These are phyloP conservation scores for Ashinkailepas kermadecensis DNA, from an alignment of 2,888 invertebrate species.

Conservation along the genomic window DNA sequence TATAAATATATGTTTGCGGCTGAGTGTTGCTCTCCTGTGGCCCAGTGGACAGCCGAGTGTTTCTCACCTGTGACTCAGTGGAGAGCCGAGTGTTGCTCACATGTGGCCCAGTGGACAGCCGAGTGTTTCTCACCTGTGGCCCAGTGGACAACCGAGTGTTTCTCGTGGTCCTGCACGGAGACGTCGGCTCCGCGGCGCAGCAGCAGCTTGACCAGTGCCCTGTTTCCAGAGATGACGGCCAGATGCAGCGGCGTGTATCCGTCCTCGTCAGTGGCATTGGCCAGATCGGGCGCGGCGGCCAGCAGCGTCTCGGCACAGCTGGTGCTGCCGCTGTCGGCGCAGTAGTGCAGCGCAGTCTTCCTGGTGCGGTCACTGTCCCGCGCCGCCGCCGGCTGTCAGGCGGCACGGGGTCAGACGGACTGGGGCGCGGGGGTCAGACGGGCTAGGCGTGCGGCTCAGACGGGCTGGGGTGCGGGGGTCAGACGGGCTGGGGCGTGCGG, in stretches of 20 bases:
- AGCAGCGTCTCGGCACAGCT: conserved; percentile 61
- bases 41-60: too few species aligned
- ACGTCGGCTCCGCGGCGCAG: conserved; percentile 82
- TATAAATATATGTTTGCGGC: too few species aligned
- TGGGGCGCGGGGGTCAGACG: not conserved
- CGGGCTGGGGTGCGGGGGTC: too few species aligned
- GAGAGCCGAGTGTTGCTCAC: not conserved
- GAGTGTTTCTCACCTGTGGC: conserved; percentile 68
- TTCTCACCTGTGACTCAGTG: too few species aligned
- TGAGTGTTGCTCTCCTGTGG: too few species aligned
- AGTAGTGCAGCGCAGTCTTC: conserved; percentile 88
- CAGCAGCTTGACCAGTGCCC: conserved; percentile 46
- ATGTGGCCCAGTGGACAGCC: conserved; percentile 7
- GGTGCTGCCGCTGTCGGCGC: conserved; percentile 59
- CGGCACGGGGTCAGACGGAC: not conserved
- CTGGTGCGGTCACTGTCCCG: conserved; percentile 69
- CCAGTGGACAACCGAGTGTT: conserved; percentile 96
- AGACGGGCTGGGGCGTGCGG: not conserved
- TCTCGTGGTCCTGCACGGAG: conserved; percentile 82
- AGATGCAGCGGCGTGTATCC: conserved; percentile 92
- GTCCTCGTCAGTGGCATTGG: conserved; percentile 80
- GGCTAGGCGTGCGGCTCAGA: not conserved
- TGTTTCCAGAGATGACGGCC: conserved; percentile 79
- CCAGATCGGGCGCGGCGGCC: conserved; percentile 66
- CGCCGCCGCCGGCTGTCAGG: conserved; percentile 45